These are phyloP conservation scores for Notarius quadriscutis DNA, from an alignment of 2,113 vertebrate genomes.

Conservation along the genomic window DNA sequence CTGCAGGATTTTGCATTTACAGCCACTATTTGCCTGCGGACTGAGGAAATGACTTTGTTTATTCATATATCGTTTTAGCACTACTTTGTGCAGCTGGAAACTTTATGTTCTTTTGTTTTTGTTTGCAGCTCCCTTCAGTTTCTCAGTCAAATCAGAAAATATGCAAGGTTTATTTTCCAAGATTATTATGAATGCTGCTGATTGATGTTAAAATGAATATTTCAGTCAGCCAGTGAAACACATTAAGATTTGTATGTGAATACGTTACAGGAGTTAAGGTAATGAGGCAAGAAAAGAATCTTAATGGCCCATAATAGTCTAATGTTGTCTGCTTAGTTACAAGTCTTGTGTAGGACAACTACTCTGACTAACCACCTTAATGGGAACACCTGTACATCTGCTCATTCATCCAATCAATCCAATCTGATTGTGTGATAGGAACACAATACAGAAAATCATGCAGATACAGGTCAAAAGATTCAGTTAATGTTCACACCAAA, in stretches of 20 bases:
- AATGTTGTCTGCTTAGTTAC: not conserved
- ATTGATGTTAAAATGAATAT: not conserved
- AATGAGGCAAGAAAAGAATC: not conserved
- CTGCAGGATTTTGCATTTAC: not conserved
- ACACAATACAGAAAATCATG: not conserved
- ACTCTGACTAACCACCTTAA: not conserved
- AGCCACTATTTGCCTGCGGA: not conserved
- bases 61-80: not conserved
- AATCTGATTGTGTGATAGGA: not conserved
- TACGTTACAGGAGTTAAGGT: not conserved
- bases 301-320: not conserved
- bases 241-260: not conserved
- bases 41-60: not conserved
- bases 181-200: not conserved
- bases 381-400: not conserved
- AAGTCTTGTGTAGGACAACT: not conserved
- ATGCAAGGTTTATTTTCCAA: not conserved
- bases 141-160: not conserved
- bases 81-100: not conserved
- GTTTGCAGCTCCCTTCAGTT: not conserved
- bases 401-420: not conserved
- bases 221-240: not conserved
- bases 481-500: not conserved
- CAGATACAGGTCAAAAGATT: not conserved
- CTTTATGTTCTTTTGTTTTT: not conserved